A percentile compares a stretch with the other conserved stretches of the same genome.
These are phyloP conservation scores for Cyanoramphus novaezelandiae DNA, from an alignment of 2,113 vertebrate species.

Conservation along the genomic window DNA sequence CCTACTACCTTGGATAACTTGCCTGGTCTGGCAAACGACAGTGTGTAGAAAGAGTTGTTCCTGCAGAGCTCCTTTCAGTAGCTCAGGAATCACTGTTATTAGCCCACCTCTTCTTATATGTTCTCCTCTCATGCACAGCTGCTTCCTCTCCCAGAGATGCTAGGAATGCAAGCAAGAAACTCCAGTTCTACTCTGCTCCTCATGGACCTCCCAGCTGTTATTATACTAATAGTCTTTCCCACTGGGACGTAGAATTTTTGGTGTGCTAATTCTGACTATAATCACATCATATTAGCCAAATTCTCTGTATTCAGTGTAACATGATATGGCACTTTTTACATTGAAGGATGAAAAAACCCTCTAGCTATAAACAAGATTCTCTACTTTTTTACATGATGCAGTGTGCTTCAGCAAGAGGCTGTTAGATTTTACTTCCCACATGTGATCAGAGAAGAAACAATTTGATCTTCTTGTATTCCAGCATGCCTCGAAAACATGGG, in stretches of 20 bases:
- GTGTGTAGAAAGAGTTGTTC: background rate
- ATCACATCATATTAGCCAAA: background rate
- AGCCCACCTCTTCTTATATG: background rate
- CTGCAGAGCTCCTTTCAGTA: background rate
- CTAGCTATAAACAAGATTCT: background rate
- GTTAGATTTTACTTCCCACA: background rate
- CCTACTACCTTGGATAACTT: background rate
- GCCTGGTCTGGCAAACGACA: background rate
- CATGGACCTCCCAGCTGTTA: background rate
- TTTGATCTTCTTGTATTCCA: background rate
- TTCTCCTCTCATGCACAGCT: background rate
- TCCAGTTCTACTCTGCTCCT: background rate
- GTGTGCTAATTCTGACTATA: background rate
- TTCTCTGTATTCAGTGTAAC: background rate
- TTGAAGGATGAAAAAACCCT: background rate
- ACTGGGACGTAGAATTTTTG: background rate
- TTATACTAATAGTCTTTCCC: background rate
- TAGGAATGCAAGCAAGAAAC: background rate
- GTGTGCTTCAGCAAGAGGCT: background rate
- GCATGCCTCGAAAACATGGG: background rate
- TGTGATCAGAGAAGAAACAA: background rate
- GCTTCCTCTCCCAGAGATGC: background rate
- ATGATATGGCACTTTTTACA: background rate
- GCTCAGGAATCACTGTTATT: background rate
- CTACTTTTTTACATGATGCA: background rate